Base-by-base conservation (phyloP, 2,888 invertebrate genomes). In the Thymelicus sylvestris region DNA sequence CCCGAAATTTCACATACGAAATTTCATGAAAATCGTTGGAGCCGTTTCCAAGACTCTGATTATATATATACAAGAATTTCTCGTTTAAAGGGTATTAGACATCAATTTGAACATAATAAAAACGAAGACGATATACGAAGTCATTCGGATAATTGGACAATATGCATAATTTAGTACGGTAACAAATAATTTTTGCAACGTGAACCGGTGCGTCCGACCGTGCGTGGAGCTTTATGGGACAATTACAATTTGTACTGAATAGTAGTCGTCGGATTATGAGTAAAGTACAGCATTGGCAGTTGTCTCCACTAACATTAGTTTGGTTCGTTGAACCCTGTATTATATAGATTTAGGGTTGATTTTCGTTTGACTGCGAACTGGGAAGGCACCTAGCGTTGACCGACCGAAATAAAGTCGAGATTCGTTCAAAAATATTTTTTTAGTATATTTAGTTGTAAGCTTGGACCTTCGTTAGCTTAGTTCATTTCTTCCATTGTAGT, bases 401-500 rank as follows among this genome's bases (percentile, higher is more conserved):
- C 10, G 61, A 55, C 55, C 68, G 62, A 3, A 4, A 55, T 44
- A 44, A 31, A 41, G 62, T 24, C 62, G 62, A 48, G 6, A 44
- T 61, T 64, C 10, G 61, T 83, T 83, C 83, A 84, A 84, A 52
- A 85, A 84, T 83, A 83, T 85, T 81, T 82, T 83, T 83, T 86
- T 87, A 84, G 85, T 84, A 83, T 31, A 80, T 83, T 84, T 84
- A 82, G 78, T 76, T 24, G 12, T 87, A 86, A 84, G 87, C 78
- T 38, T 60, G 65, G 76, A 80, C 81, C 80, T 82, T 86, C 86
- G 86, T 87, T 91, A 91, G 87, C 80, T 92, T 89, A 92, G 88
- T 90, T 91, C 88, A 75, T 86, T 83, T 92, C 93, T 93, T 93
- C 93, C 93, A 93, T 87, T 88, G 12, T 55, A 91, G 84, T 79